A percentile compares a stretch with the other conserved stretches of the same genome.
These are phyloP conservation scores for Drosophila greeni DNA, from an alignment of 2,888 invertebrate genomes.

Conservation along the genomic window DNA sequence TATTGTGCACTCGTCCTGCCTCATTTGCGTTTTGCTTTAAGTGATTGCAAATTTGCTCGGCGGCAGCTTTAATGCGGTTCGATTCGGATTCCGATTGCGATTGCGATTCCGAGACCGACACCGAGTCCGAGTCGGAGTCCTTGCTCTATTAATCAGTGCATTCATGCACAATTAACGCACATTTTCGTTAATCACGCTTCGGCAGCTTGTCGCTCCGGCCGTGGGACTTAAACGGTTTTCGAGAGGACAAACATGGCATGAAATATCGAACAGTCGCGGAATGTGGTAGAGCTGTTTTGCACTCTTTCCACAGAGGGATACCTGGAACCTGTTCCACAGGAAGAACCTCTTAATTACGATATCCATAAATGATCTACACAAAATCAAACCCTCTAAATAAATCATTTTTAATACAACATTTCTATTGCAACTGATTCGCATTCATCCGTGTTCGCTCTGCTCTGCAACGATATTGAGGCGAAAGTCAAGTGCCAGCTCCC, in stretches of 20 bases:
- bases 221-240: constrained; percentile 24
- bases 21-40: constrained; percentile 41
- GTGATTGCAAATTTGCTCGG: constrained; percentile 41
- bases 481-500: constrained; percentile 35
- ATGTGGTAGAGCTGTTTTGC: not conserved
- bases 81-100: constrained; percentile 9
- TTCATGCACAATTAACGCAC: constrained; percentile 64
- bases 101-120: not conserved
- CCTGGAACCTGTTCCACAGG: not conserved
- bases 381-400: not conserved
- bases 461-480: constrained; percentile 14
- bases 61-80: constrained; percentile 35
- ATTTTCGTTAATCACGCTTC: constrained; percentile 67
- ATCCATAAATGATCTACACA: not conserved
- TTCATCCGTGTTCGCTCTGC: constrained; percentile 3
- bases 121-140: constrained; percentile 17
- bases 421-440: constrained; percentile 3
- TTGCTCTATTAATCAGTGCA: constrained; percentile 56
- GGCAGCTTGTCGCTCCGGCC: constrained; percentile 41
- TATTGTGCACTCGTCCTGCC: constrained; percentile 42
- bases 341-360: not conserved
- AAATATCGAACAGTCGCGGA: constrained; percentile 15
- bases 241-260: constrained; percentile 23
- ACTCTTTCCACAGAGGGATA: not conserved
- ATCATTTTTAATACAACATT: not conserved